Base-by-base conservation (phyloP, 2,888 invertebrate species). In the Chromoteleia sp. region DNA sequence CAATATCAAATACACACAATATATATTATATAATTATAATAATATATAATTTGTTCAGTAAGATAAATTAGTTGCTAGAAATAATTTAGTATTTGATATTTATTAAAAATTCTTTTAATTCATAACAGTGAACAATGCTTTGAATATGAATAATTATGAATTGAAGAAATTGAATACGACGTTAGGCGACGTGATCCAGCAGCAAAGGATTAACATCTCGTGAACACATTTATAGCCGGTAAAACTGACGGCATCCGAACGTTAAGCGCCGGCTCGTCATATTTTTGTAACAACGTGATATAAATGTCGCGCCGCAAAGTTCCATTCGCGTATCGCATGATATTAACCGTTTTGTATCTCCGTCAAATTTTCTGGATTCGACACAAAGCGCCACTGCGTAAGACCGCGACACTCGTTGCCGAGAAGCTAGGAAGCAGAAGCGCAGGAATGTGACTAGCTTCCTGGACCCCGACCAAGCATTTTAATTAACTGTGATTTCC, bases 401-500 rank as follows among this genome's bases (percentile, higher is more conserved):
- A 68, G 68, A 36, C 59, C 59, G 25, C 54, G 76, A 67, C 61
- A 61, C 43, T 56, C 36, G 33, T 75, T 12, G 29, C 14, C 33
- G 61, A 41, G 21, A 25, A 25, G 52, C 29, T 67, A 68, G 61
- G 30, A 52, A 70, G 15, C 29, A n/a, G 59, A 50, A 41, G 14
- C 6, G 54, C 33, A 41, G 65, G 65, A 80, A 80, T 70, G 68
- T 15, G 45, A 39, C 48, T 56, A 43, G 73, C 54, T 81, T 81
- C 54, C 76, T 58, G 71, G 56, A 71, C 65, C 65, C 76, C 71
- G 43, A 58, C 63, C 54, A 73, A 67, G 81, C 74, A 74, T 77
- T 77, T 81, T 81, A 81, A 81, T 77, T 81, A 81, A 77, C 77
- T 61, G 36, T 41, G 81, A 73, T 77, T 81, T 76, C 14, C 59